Evolutionary conservation across 2,888 invertebrate genomes (phyloP).

Genomic region (Agonopterix heracliana): DNA sequence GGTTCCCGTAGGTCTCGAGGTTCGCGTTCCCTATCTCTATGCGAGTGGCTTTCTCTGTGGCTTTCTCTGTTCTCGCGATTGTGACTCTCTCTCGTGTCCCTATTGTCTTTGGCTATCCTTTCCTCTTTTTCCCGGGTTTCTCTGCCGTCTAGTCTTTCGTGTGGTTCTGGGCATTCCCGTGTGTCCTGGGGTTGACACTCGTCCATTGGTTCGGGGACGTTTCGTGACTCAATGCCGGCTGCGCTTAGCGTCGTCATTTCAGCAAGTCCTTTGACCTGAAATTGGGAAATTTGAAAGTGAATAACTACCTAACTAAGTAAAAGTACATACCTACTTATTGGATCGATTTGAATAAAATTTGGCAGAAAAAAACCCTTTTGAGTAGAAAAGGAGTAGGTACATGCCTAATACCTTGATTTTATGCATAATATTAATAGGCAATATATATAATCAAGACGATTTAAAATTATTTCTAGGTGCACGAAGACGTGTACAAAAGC

Average conservation of each 20-base stretch:
- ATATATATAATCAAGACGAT: no score
- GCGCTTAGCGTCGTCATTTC: constrained; percentile 92
- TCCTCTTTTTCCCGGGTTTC: constrained; percentile 59
- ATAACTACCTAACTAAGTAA: neutral
- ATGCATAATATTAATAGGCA: no score
- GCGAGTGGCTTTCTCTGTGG: constrained; percentile 23
- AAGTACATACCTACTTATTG: neutral
- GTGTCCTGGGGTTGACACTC: constrained; percentile 58
- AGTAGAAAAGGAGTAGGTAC: no score
- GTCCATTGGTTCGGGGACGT: constrained; percentile 69
- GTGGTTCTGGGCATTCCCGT: constrained; percentile 49
- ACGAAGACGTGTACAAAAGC: no score
- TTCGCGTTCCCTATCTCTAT: neutral
- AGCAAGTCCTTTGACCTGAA: constrained; percentile 89
- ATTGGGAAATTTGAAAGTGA: constrained; percentile 10
- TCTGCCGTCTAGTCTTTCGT: constrained; percentile 50
- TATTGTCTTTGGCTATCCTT: constrained; percentile 52
- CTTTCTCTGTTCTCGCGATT: constrained; percentile 53
- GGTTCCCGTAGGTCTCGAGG: constrained; percentile 32
- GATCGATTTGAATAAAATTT: neutral
- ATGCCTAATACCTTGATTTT: no score
- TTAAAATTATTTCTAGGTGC: no score
- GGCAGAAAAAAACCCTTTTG: no score
- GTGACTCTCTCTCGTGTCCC: constrained; percentile 48
- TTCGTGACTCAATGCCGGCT: constrained; percentile 73